Percentiles rank a stretch among this genome's conserved stretches.
Conservation (phyloP, 2,113 vertebrate genomes). For the Barnardius zonarius region DNA sequence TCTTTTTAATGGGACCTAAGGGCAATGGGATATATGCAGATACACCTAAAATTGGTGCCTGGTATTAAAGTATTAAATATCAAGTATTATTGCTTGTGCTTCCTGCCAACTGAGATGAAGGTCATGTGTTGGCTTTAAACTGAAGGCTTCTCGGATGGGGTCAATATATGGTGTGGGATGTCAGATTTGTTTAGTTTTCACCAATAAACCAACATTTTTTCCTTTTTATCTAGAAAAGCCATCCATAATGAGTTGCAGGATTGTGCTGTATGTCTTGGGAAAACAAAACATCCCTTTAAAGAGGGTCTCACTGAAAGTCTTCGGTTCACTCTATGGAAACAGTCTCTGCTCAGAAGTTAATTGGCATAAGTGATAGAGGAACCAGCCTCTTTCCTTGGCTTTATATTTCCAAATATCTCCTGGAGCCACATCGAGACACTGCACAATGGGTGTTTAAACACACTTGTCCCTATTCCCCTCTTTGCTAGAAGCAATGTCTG, state of each 20-base stretch:
- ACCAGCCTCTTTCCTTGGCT: not conserved
- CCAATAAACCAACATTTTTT: not conserved
- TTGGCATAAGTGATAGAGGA: slow-evolving; percentile 18
- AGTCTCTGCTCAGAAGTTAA: not conserved
- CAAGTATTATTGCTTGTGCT: not conserved
- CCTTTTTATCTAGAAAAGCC: slow-evolving; percentile 8
- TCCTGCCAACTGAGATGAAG: not conserved
- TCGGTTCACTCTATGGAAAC: not conserved
- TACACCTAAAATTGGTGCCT: not conserved
- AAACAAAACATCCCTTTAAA: not conserved
- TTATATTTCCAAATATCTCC: not conserved
- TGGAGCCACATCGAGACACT: not conserved
- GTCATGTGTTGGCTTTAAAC: not conserved
- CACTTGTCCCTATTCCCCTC: not conserved
- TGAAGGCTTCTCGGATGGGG: not conserved
- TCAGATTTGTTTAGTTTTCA: slow-evolving; percentile 34
- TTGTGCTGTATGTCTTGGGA: not conserved
- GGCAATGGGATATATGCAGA: not conserved
- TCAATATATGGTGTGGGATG: not conserved
- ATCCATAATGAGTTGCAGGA: not conserved
- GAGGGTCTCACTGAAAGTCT: not conserved
- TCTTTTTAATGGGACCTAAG: not conserved
- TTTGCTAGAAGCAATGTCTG: not conserved
- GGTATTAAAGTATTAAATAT: no score
- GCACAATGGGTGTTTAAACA: slow-evolving; percentile 33